Evolutionary conservation across 2,888 invertebrate genomes (phyloP), one percentile per base, ranked within the genome.

Genomic region (Timema podura): DNA sequence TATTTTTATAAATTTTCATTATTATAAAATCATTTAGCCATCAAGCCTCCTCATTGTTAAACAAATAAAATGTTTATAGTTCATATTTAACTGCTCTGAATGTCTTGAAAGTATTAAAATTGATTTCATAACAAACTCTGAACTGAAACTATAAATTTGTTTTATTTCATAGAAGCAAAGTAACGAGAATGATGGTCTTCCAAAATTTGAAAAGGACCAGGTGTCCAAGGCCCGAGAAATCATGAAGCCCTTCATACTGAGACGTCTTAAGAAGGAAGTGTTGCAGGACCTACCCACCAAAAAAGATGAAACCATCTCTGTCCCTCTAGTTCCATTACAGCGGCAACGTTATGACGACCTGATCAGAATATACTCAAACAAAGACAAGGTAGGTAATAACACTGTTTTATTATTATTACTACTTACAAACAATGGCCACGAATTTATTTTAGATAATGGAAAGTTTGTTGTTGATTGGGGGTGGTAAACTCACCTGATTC

Each of bases 211-310:
- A 79, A 88, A 89, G 78, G 91, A 93, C 70, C 93, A 96, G 80
- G 92, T 98, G 61, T 89, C 89, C 13, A 93, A 96, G 77, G 98
- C 98, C 0, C 97, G 98, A 79, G 86, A 91, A 67, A 97, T 98
- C 75, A 96, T 98, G 92, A 93, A 92, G 80, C 98, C 98, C 0
- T 98, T 98, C 80, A 89, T 98, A 5, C 84, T 98, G 64, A 84
- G 98, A 16, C 84, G 98, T 70, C 83, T 97, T 65, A 98, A 98
- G 81, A 82, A 86, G 44, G 94, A 96, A 76, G 96, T 96, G 0
- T 84, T 95, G 0, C 87, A 89, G 70, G 92, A 95, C 81, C 82
- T 98, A 76, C 98, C 98, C 0, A 82, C 85, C 76, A 98, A 98
- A 82, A 86, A 84, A 3, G 92, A 95, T 73, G 83, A 86, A 67